Evolutionary conservation across 1,140 invertebrate species (phyloP), one percentile per base, ranked within the genome.

Genomic region (Ceratina calcarata): DNA sequence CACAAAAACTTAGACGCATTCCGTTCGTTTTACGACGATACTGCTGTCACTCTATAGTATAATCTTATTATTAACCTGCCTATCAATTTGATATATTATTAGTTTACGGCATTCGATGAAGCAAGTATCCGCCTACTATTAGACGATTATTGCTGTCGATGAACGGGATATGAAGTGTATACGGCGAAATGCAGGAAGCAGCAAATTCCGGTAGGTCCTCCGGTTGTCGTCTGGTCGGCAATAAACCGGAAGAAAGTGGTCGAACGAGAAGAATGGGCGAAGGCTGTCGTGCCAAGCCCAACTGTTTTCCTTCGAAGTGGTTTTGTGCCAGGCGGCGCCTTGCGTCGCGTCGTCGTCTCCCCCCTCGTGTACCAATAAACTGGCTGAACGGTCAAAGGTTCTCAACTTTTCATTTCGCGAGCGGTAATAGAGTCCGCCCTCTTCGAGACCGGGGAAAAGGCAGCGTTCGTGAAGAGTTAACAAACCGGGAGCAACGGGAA

Each of bases 291-390:
- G 89, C 88, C 87, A 89, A 88, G 83, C 84, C 85, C 85, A 90
- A 91, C 87, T 89, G 88, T 91, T 90, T 91, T 84, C 82, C 85
- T 81, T 89, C 85, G 67, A 89, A 89, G 86, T 89, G 85, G 83
- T 89, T 86, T 88, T 88, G 88, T 90, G 87, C 88, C 90, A 91
- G 90, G 87, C 88, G 80, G 85, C 78, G 88, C 81, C 86, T 86
- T 86, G 86, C 82, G 86, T 88, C 83, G 76, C 80, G 72, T 70
- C 82, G 85, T 87, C 83, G 37, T 74, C 83, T 72, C 83, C 67
- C 60, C 49, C n/a, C 66, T 49, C 64, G 79, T 88, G 84, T 87
- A 81, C 82, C 86, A 89, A 90, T 90, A 90, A 90, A 89, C 88
- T 86, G 83, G 82, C 80, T 80, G 78, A 86, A 82, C 69, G 85